These are phyloP conservation scores for Buathra laborator DNA, from an alignment of 2,888 invertebrate species.

Conservation along the genomic window DNA sequence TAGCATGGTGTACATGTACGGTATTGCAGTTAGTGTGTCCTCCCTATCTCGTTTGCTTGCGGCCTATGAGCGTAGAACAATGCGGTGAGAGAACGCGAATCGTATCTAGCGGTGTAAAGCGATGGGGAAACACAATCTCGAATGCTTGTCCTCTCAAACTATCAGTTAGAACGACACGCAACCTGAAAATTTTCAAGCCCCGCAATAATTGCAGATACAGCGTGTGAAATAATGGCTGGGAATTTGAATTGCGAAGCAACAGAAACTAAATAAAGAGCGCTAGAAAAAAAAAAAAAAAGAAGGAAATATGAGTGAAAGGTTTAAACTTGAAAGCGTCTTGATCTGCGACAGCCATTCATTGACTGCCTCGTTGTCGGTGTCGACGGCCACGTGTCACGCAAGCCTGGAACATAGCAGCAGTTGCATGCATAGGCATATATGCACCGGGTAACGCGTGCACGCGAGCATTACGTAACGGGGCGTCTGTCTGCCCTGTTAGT, in stretches of 20 bases:
- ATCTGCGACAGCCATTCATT: constrained; percentile 53
- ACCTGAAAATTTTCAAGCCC: background rate
- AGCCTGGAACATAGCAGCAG: constrained; percentile 28
- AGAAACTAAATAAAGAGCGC: background rate
- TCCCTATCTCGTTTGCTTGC: constrained; percentile 34
- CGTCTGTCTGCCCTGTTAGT: constrained; percentile 46
- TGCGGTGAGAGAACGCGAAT: constrained; percentile 18
- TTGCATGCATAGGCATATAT: constrained; percentile 14
- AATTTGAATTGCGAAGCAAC: background rate
- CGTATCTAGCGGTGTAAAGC: constrained; percentile 1
- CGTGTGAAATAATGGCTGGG: background rate
- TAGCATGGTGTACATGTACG: constrained; percentile 12
- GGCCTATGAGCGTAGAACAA: constrained; percentile 35
- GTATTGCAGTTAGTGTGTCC: constrained; percentile 16
- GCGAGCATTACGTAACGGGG: constrained; percentile 50
- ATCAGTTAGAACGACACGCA: background rate
- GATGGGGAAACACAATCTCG: constrained; percentile 13
- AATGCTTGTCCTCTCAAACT: background rate
- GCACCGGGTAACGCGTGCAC: constrained; percentile 23
- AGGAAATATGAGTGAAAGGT: constrained; percentile 22
- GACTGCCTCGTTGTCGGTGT: constrained; percentile 31
- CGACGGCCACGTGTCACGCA: constrained; percentile 54
- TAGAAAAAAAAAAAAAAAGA: background rate
- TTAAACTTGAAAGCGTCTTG: constrained; percentile 43
- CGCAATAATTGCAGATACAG: background rate